A percentile compares a stretch with the other conserved stretches of the same genome.
phyloP scores from a whole-genome alignment of 2,113 vertebrate genomes.

The Pterocles orientalis region DNA sequence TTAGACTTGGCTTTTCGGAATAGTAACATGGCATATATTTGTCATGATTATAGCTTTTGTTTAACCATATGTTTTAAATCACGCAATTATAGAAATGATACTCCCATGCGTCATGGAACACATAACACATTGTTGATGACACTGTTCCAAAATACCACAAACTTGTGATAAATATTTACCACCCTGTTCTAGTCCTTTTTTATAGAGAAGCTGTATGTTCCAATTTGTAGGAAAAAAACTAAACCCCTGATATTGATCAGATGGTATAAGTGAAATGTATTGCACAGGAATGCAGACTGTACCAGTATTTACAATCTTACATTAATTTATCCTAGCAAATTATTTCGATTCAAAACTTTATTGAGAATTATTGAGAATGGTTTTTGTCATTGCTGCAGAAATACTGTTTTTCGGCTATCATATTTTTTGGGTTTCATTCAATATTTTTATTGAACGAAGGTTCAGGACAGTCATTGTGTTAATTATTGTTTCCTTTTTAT shows the following conservation, averaged over 20 bases:
- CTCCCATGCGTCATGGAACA: not conserved
- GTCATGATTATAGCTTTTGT: slow-evolving; percentile 49
- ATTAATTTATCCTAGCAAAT: not conserved
- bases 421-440: not conserved
- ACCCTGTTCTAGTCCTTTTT: not conserved
- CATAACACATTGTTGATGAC: not conserved
- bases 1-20: not conserved
- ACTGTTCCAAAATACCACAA: not conserved
- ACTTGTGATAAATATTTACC: not conserved
- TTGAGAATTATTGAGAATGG: not conserved
- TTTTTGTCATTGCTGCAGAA: not conserved
- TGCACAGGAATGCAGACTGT: not conserved
- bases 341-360: not conserved
- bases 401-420: not conserved
- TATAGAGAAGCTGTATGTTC: not conserved
- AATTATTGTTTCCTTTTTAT: not conserved
- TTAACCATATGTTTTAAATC: slow-evolving; percentile 21
- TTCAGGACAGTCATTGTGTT: not conserved
- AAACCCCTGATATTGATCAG: not conserved
- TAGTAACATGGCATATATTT: not conserved
- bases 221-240: not conserved
- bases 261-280: not conserved
- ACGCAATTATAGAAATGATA: slow-evolving; percentile 35
- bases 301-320: not conserved
- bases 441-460: not conserved